These are phyloP conservation scores for Notodonta dromedarius DNA, from an alignment of 2,888 invertebrate genomes.

Conservation along the genomic window DNA sequence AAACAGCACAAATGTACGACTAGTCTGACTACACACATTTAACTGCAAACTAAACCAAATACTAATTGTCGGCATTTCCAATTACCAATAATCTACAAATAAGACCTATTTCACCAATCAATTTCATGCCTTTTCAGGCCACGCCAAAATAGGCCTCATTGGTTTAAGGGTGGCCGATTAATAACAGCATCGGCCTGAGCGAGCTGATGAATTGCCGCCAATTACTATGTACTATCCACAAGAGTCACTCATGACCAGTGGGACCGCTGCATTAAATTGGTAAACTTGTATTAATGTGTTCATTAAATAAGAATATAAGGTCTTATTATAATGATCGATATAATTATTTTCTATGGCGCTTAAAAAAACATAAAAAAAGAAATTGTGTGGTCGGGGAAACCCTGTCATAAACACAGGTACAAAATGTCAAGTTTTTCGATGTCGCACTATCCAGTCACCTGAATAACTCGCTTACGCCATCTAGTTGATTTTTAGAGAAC, in stretches of 20 bases:
- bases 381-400: too few relatives aligned
- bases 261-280: neutral
- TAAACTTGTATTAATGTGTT: neutral
- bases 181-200: neutral
- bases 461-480: too few relatives aligned
- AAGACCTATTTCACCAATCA: neutral
- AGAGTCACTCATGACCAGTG: neutral
- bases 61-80: neutral
- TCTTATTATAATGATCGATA: too few relatives aligned
- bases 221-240: neutral
- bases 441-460: too few relatives aligned
- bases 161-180: neutral
- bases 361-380: too few relatives aligned
- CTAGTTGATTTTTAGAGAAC: too few relatives aligned
- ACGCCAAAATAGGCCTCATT: neutral
- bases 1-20: too few relatives aligned
- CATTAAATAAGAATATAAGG: too few relatives aligned
- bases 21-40: neutral
- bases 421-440: too few relatives aligned
- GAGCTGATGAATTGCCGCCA: slow-evolving; percentile 1
- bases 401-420: too few relatives aligned
- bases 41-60: neutral
- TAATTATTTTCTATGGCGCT: too few relatives aligned
- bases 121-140: neutral
- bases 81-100: slow-evolving; percentile 1